Conservation (phyloP, 2,113 vertebrate species). For the Rissa tridactyla region DNA sequence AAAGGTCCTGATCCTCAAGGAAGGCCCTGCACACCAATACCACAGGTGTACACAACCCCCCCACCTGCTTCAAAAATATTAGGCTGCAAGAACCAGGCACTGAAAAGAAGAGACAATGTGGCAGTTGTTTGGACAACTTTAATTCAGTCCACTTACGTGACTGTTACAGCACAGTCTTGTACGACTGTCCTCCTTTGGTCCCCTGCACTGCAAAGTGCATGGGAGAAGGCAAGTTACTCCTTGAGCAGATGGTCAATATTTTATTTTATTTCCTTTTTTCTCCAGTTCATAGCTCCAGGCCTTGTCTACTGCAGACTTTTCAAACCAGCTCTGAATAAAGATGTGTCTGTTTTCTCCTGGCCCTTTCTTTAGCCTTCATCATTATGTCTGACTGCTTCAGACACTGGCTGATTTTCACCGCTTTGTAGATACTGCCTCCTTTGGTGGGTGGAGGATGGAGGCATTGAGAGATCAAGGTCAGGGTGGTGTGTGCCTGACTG, state of each 20-base stretch:
- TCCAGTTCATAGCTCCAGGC: not conserved
- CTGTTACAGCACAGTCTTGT: not conserved
- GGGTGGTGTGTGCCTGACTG: not conserved
- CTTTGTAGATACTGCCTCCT: not conserved
- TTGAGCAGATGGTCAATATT: not conserved
- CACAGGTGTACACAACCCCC: fast-evolving
- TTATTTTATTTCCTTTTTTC: not conserved
- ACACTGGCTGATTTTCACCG: not conserved
- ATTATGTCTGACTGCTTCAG: not conserved
- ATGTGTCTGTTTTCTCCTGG: not conserved
- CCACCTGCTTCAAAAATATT: not conserved
- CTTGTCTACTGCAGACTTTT: not conserved
- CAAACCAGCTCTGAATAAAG: not conserved
- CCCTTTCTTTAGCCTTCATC: not conserved
- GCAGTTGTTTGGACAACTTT: not conserved
- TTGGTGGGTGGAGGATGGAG: not conserved
- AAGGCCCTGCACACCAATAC: not conserved
- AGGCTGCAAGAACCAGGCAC: not conserved
- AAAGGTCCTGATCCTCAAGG: not conserved
- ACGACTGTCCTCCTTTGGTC: not conserved
- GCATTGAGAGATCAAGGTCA: not conserved
- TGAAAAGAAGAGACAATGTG: not conserved
- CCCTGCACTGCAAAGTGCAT: not conserved
- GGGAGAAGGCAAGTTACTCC: not conserved
- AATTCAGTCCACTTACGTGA: not conserved